Base-by-base conservation (phyloP, 1,140 invertebrate species). In the Pogonomyrmex californicus region DNA sequence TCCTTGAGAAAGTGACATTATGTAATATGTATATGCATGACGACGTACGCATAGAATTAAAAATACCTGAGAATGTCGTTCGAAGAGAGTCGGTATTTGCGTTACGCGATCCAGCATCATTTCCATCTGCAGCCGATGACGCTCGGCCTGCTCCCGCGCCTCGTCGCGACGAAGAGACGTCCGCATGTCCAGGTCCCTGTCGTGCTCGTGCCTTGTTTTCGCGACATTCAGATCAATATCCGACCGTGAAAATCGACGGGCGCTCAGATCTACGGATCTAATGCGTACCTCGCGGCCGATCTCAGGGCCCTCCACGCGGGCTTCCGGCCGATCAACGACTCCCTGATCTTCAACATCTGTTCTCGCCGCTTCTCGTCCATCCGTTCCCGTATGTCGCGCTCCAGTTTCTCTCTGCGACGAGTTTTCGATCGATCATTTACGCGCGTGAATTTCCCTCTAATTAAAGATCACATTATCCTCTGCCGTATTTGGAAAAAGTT, bases 261-360 rank as follows among this genome's bases (percentile, higher is more conserved):
- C 30, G 51, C 30, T 60, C 47, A n/a, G n/a, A 36, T 73, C n/a
- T 33, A 63, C 47, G 63, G 38, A 41, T 82, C 9, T 5, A 56
- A 63, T 62, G 56, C 78, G 38, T 89, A 95, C 94, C 94, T 94
- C 10, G 95, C 92, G 10, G 94, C 93, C 86, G 96, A 96, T 91
- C 96, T 96, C 33, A 97, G 93, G 49, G 96, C 96, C 93, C 96
- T 96, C 97, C 97, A 97, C 2, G 96, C 97, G 0, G 97, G 97
- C 91, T 97, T 97, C 77, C 96, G 96, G 2, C 97, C 94, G 36
- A 97, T 94, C 41, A 97, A 89, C 56, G 96, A 95, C 92, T 97
- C 96, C 62, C 96, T 94, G 73, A 96, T 94, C 71, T 95, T 95
- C 14, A 96, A 93, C 86, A 96, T 96, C 65, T 96, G 94, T 87